Evolutionary conservation across 2,888 invertebrate species (phyloP), one percentile per base, ranked within the genome.

Genomic region (Drosophila quasianomalipes): DNA sequence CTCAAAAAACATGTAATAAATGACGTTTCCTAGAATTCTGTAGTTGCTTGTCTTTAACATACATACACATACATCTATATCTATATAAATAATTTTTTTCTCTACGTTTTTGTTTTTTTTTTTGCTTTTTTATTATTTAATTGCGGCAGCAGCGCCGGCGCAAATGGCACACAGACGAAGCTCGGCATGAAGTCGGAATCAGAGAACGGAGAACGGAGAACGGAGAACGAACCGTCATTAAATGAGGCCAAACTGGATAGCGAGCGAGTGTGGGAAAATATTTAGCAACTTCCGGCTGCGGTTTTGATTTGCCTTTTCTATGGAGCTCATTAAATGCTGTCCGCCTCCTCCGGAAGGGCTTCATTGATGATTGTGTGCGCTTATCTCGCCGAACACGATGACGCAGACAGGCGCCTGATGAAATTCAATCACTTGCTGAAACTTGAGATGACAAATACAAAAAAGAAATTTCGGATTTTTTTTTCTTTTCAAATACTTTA

Each of bases 231-330:
- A 64, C 82, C 79, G 75, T 70, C 90, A 78, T 70, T 82, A 88
- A 90, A 85, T 85, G 85, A 90, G 86, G 89, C 87, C 90, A 86
- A 86, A 74, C 71, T 78, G 74, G 82, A 61, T 30, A 30, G n/a
- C 58, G 4, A 44, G 22, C 58, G 81, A 91, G 86, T 92, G 91
- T 91, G 91, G 91, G 91, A 92, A 91, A 91, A 91, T 85, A 89
- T 91, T 91, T 80, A 76, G 79, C 90, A 82, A 91, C 92, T 92
- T 92, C 92, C 92, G 92, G 91, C 79, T 92, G 80, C 61, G 89
- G 83, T 66, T 83, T 81, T 75, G 76, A 81, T 82, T 83, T 68
- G 62, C 67, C 60, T 73, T 73, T 67, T 81, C 74, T 70, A 69
- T 63, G 70, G 57, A 83, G 78, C 81, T 80, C 74, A 77, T 73